phyloP scores from a whole-genome alignment of 2,888 invertebrate species.

The Yponomeuta plumbellus region DNA sequence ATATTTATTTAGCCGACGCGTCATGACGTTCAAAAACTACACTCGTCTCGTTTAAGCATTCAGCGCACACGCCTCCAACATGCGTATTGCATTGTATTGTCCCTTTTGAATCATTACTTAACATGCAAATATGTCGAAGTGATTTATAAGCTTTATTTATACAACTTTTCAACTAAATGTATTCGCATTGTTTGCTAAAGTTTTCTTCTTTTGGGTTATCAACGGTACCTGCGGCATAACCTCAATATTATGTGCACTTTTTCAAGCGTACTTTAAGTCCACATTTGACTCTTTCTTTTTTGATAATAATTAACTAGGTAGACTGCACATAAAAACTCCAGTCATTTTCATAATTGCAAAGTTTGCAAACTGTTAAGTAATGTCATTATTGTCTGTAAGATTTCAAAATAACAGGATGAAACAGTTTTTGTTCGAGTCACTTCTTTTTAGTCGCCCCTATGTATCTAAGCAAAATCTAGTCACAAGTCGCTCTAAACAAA shows the following conservation, averaged over 20 bases:
- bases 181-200: conserved; percentile 1
- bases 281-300: not conserved
- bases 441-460: too few species aligned
- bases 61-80: conserved; percentile 38
- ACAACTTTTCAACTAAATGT: conserved; percentile 6
- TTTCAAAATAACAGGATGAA: too few species aligned
- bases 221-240: not conserved
- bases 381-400: too few species aligned
- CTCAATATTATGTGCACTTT: not conserved
- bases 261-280: not conserved
- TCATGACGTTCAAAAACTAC: not conserved
- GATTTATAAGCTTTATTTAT: conserved; percentile 23
- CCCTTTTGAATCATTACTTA: conserved; percentile 50
- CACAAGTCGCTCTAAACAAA: not conserved
- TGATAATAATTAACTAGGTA: not conserved
- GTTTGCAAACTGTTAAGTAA: too few species aligned
- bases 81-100: conserved; percentile 49
- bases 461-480: not conserved
- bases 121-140: conserved; percentile 43
- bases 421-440: too few species aligned
- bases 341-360: too few species aligned
- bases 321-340: too few species aligned
- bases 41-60: conserved; percentile 36
- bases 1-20: not conserved
- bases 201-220: not conserved